These are phyloP conservation scores for Cylas formicarius DNA, from an alignment of 1,140 invertebrate genomes.

Conservation along the genomic window DNA sequence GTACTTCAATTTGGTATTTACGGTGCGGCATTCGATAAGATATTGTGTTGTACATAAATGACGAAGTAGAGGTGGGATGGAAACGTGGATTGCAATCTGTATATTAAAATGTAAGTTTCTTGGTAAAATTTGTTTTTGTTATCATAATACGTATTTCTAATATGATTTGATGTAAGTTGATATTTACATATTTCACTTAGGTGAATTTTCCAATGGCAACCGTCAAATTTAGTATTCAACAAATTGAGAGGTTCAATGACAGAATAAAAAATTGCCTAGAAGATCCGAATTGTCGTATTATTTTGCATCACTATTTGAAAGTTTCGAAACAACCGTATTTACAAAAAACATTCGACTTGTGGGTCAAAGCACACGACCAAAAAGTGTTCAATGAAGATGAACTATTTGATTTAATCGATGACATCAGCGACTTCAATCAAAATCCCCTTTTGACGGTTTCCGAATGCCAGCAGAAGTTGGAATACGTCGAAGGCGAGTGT, in stretches of 20 bases:
- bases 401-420: slow-evolving; percentile 21
- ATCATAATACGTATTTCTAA: not conserved
- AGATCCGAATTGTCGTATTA: slow-evolving; percentile 10
- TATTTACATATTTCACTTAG: not conserved
- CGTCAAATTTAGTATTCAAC: slow-evolving; percentile 12
- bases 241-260: slow-evolving; percentile 18
- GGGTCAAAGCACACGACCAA: slow-evolving; percentile 12
- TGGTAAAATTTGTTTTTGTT: not conserved
- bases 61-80: not conserved
- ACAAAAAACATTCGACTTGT: slow-evolving; percentile 11
- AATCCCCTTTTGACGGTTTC: slow-evolving; percentile 14
- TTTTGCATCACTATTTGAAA: slow-evolving; percentile 13
- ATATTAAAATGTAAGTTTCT: not conserved
- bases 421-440: slow-evolving; percentile 21
- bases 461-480: slow-evolving; percentile 17
- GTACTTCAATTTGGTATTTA: not conserved
- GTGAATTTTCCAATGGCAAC: slow-evolving; percentile 9
- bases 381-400: slow-evolving; percentile 12
- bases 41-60: not conserved
- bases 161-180: not conserved
- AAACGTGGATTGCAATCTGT: not conserved
- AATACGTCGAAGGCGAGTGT: slow-evolving; percentile 21
- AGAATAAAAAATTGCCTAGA: slow-evolving; percentile 17
- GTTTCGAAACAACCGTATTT: slow-evolving; percentile 4
- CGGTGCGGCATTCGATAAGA: not conserved